Base-by-base conservation (phyloP, 2,888 invertebrate species). In the Helicoverpa assulta region DNA sequence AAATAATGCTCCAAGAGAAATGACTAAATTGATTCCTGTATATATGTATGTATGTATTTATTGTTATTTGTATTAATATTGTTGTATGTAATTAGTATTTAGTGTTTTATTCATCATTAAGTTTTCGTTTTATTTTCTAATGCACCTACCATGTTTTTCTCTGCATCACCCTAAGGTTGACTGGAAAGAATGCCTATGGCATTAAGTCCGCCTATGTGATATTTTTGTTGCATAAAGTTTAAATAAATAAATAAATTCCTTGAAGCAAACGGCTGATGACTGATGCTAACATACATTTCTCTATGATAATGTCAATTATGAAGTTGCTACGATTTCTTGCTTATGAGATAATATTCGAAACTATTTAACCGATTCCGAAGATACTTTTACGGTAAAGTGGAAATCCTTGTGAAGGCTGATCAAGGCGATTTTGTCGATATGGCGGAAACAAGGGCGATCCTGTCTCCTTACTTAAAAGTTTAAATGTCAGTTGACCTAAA, bases 401-500 rank as follows among this genome's bases (percentile, higher is more conserved):
- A 47, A n/a, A 47, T 47, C 47, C n/a, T 47, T 47, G 40, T n/a
- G n/a, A 47, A n/a, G 12, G n/a, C 16, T 16, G 2, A 5, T 47
- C n/a, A 47, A 47, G 47, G 47, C 47, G 5, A 47, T n/a, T 12
- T 47, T 43, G 43, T 43, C 47, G n/a, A n/a, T n/a, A 40, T 47
- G 5, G n/a, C n/a, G 47, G n/a, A 47, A 47, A 47, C 47, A 47
- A 47, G n/a, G 47, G 47, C 47, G 47, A n/a, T 47, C 47, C 47
- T 47, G n/a, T 47, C 47, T n/a, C 47, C 16, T 6, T 47, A 40
- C 3, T 1, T 29, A 57, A 47, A 40, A 33, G 7, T 58, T 67
- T 54, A 74, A 40, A 50, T 50, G 14, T 59, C 50, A 19, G 43
- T 40, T 58, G 21, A 40, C 18, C 18, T 51, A 16, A 21, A 21